Evolutionary conservation across 2,888 invertebrate species (phyloP).

Genomic region (Hemistola chrysoprasaria): DNA sequence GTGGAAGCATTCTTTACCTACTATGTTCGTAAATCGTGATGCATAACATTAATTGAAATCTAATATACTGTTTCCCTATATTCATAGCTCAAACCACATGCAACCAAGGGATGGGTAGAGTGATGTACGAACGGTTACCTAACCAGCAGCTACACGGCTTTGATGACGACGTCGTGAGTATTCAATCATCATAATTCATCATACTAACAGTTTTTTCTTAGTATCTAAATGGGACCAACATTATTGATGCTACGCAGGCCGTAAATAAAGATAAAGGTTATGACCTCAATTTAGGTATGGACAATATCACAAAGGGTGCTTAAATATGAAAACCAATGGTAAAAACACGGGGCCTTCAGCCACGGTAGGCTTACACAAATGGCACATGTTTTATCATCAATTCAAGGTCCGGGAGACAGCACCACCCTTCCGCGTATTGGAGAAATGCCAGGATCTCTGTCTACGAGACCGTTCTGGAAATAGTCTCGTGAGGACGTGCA

Average conservation of each 20-base stretch:
- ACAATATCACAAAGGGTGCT: too few relatives aligned
- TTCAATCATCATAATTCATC: constrained; percentile 1
- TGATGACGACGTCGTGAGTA: constrained; percentile 92
- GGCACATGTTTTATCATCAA: constrained; percentile 1
- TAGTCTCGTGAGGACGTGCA: constrained; percentile 92
- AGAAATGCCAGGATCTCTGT: constrained; percentile 94
- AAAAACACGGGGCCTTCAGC: too few relatives aligned
- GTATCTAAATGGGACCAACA: too few relatives aligned
- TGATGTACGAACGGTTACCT: constrained; percentile 93
- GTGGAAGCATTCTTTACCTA: not conserved
- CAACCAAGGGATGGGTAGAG: constrained; percentile 93
- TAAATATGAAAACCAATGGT: too few relatives aligned
- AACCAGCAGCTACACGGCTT: constrained; percentile 95
- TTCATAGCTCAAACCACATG: constrained; percentile 92
- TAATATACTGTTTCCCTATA: constrained; percentile 13
- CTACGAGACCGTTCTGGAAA: constrained; percentile 91
- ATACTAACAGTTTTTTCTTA: too few relatives aligned
- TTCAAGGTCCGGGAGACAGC: constrained; percentile 88
- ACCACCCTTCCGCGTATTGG: constrained; percentile 92
- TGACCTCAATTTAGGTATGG: too few relatives aligned
- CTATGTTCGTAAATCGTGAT: too few relatives aligned
- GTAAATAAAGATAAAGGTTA: too few relatives aligned
- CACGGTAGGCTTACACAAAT: constrained; percentile 9
- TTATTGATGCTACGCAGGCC: too few relatives aligned
- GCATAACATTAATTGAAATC: too few relatives aligned